Evolutionary conservation across 2,113 vertebrate species (phyloP).

Genomic region (Climacteris rufus): DNA sequence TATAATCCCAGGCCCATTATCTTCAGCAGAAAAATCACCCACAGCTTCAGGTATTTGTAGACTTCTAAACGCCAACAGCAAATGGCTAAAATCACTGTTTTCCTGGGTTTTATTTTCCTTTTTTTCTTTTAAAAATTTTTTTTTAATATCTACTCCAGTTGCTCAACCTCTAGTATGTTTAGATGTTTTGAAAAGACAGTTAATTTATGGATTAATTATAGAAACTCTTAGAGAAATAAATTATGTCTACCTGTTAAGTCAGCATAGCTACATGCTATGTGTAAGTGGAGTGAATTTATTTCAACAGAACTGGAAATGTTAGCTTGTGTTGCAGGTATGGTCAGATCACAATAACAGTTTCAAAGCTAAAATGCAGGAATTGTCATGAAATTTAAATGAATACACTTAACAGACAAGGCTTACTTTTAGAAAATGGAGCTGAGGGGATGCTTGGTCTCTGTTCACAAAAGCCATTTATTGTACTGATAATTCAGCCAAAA

Average conservation of each 20-base stretch:
- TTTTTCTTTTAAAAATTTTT: neutral
- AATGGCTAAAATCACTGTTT: neutral
- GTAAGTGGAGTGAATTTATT: slow-evolving; percentile 6
- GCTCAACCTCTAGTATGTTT: neutral
- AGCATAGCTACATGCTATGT: neutral
- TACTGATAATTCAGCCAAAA: slow-evolving; percentile 30
- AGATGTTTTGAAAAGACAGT: neutral
- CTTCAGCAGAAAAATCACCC: neutral
- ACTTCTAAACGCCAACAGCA: neutral
- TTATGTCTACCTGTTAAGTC: neutral
- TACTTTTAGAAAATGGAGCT: slow-evolving; percentile 55
- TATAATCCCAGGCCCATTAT: neutral
- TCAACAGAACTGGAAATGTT: neutral
- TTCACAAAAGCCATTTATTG: slow-evolving; percentile 57
- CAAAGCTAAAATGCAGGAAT: slow-evolving; percentile 50
- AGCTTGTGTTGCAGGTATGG: slow-evolving; percentile 20
- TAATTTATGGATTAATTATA: neutral
- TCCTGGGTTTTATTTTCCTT: neutral
- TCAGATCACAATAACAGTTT: slow-evolving; percentile 21
- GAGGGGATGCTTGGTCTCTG: neutral
- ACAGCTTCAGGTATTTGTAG: neutral
- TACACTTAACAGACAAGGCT: slow-evolving; percentile 42
- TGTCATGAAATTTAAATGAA: slow-evolving; percentile 58
- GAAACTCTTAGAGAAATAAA: neutral
- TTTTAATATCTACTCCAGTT: neutral